A percentile compares a stretch with the other conserved stretches of the same genome.
phyloP scores from a whole-genome alignment of 2,888 invertebrate genomes.

The Cylloceria caligata region DNA sequence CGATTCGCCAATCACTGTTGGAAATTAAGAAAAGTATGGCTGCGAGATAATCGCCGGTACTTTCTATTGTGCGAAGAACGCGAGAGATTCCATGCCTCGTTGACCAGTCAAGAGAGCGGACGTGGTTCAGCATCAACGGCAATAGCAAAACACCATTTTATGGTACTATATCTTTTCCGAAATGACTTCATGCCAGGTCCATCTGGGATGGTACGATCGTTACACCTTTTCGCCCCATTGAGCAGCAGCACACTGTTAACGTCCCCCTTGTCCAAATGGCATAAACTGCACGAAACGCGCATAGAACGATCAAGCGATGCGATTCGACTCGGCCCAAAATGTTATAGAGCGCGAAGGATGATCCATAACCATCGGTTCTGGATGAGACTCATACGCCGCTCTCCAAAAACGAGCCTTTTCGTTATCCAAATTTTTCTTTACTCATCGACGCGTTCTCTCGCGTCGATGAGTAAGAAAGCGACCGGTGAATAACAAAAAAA shows the following conservation, averaged over 20 bases:
- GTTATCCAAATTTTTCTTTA: constrained; percentile 33
- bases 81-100: constrained; percentile 37
- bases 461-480: too few species aligned
- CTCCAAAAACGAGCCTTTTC: constrained; percentile 27
- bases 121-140: constrained; percentile 33
- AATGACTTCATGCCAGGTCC: constrained; percentile 64
- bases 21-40: background rate
- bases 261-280: constrained; percentile 21
- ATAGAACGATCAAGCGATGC: constrained; percentile 16
- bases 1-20: background rate
- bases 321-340: constrained; percentile 35
- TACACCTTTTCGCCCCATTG: constrained; percentile 64
- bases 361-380: constrained; percentile 26
- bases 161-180: constrained; percentile 48
- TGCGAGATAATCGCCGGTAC: background rate
- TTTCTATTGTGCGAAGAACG: constrained; percentile 13
- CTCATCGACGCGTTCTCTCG: constrained; percentile 36
- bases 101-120: constrained; percentile 17
- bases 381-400: constrained; percentile 17
- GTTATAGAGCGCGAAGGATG: constrained; percentile 36
- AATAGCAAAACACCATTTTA: constrained; percentile 51
- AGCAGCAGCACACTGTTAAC: constrained; percentile 21
- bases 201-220: constrained; percentile 63
- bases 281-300: constrained; percentile 50
- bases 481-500: background rate